phyloP scores from a whole-genome alignment of 2,888 invertebrate genomes.

The Synergus itoensis region DNA sequence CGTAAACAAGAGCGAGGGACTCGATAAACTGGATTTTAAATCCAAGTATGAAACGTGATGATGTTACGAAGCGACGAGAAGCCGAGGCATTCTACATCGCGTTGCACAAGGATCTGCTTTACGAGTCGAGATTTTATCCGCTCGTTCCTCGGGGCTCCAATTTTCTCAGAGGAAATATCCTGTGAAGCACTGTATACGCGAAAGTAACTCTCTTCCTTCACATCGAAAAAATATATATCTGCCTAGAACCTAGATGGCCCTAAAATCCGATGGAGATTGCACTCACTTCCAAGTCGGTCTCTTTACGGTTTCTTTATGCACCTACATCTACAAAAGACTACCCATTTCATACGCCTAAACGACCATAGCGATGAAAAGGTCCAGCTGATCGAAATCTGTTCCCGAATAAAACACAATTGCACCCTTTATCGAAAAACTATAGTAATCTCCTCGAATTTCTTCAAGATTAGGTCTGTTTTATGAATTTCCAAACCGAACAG shows the following conservation, averaged over 20 bases:
- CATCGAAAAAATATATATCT: slow-evolving; percentile 22
- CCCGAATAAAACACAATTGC: not conserved
- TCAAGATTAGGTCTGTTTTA: not conserved
- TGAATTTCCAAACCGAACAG: not conserved
- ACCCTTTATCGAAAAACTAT: slow-evolving; percentile 10
- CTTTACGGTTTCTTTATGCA: slow-evolving; percentile 36
- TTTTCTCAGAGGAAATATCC: slow-evolving; percentile 45
- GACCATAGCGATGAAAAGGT: slow-evolving; percentile 4
- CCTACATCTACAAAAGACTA: slow-evolving; percentile 33
- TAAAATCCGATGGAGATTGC: slow-evolving; percentile 27
- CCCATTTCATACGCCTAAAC: slow-evolving; percentile 29
- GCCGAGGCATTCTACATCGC: slow-evolving; percentile 28
- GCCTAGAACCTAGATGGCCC: slow-evolving; percentile 31
- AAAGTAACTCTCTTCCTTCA: slow-evolving; percentile 20
- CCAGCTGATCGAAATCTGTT: slow-evolving; percentile 25
- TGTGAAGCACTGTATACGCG: slow-evolving; percentile 28
- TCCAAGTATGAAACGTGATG: slow-evolving; percentile 62
- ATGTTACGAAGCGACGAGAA: slow-evolving; percentile 55
- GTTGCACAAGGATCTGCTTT: slow-evolving; percentile 49
- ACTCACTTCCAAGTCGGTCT: slow-evolving; percentile 29
- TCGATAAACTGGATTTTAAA: slow-evolving; percentile 63
- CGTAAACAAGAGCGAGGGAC: slow-evolving; percentile 45
- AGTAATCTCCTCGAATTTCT: not conserved
- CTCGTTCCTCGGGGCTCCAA: slow-evolving; percentile 46
- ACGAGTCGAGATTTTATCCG: slow-evolving; percentile 52